phyloP scores from a whole-genome alignment of 1,140 invertebrate genomes.

The Drosophila ironensis region DNA sequence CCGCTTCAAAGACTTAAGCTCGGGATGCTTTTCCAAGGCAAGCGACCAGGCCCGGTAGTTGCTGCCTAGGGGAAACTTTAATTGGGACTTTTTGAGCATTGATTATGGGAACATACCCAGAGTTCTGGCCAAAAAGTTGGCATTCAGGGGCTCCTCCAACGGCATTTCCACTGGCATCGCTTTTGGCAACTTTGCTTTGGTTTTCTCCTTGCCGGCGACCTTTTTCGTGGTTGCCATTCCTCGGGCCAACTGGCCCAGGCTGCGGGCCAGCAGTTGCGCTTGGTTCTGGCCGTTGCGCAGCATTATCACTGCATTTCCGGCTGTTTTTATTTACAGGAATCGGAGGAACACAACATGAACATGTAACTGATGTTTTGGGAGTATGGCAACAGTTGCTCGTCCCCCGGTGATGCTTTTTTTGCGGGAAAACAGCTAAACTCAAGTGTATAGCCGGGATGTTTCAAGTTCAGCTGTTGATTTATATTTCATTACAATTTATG shows the following conservation, averaged over 20 bases:
- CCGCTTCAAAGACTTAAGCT: slow-evolving; percentile 62
- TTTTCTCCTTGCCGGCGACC: neutral
- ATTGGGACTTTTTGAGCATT: neutral
- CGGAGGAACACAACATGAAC: slow-evolving; percentile 2
- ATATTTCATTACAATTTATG: no score
- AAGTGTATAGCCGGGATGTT: neutral
- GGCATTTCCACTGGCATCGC: slow-evolving; percentile 15
- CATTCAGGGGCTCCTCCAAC: slow-evolving; percentile 51
- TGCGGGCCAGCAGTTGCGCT: slow-evolving; percentile 21
- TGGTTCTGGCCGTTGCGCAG: slow-evolving; percentile 46
- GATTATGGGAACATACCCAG: slow-evolving; percentile 17
- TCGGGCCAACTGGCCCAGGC: slow-evolving; percentile 9
- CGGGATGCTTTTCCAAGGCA: slow-evolving; percentile 65
- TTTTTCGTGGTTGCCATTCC: slow-evolving; percentile 19
- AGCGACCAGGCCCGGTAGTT: slow-evolving; percentile 39
- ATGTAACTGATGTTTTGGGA: slow-evolving; percentile 10
- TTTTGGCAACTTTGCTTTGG: slow-evolving; percentile 5
- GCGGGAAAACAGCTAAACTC: neutral
- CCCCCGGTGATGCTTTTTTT: neutral
- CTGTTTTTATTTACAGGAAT: slow-evolving; percentile 22
- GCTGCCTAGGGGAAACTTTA: slow-evolving; percentile 29
- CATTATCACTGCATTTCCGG: slow-evolving; percentile 46
- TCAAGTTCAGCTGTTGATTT: no score
- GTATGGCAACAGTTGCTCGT: slow-evolving; percentile 4
- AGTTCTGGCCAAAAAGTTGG: slow-evolving; percentile 41